Evolutionary conservation across 1,140 invertebrate species (phyloP), one percentile per base, ranked within the genome.

Genomic region (Oryctes rhinoceros): DNA sequence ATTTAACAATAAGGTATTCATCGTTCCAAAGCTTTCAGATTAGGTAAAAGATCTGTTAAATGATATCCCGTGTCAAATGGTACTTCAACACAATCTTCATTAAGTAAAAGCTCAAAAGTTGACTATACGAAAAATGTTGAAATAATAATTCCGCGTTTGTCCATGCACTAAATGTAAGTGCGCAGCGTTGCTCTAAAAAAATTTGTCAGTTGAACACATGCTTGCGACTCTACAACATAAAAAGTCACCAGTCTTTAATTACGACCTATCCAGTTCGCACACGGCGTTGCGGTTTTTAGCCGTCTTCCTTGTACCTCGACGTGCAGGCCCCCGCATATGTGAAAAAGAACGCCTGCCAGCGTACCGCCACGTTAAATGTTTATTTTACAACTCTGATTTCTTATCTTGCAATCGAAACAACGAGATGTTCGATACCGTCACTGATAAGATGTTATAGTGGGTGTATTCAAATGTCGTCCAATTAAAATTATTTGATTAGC

Each of bases 341-440:
- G 59, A 67, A 62, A 30, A 65, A 37, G 20, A 44, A 67, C 20
- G 24, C 35, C 18, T 62, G 78, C 39, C 30, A 79, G 0, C 37
- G 11, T 49, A 79, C 78, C 18, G 20, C 20, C 49, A 67, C 49
- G 35, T 53, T 20, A 30, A 59, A 62, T 67, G 49, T 79, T 79
- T 65, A 79, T 67, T 79, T 79, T 79, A 79, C 78, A 79, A 79
- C 49, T 79, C 78, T 79, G 78, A 79, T 79, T 79, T 44, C 59
- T 79, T 78, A 78, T 79, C 78, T n/a, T 62, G 37, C 65, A n/a
- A 65, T 62, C 53, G 18, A 9, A 79, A 67, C 78, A 79, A 39
- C 78, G 78, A 62, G 20, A 65, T 44, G 53, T 35, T 65, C 24
- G 78, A 79, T 79, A 4, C 59, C 35, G 59, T 62, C 59, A 79